Percentiles rank a stretch among this genome's conserved stretches.
Evolutionary conservation across 2,888 invertebrate genomes (phyloP).

Genomic region (Watsonalla binaria): DNA sequence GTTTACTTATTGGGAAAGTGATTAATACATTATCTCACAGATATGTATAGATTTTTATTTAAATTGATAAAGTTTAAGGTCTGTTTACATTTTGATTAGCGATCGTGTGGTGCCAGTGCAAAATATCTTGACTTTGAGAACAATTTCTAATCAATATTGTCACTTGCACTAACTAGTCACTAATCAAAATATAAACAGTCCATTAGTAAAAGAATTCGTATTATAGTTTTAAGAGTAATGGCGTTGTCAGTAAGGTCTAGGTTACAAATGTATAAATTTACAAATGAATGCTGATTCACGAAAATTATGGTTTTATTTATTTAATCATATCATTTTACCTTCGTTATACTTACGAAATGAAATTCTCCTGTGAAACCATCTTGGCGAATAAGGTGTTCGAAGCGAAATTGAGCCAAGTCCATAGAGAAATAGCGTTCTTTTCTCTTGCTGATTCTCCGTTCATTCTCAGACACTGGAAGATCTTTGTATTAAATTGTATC

Average conservation of each 20-base stretch:
- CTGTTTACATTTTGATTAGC: background rate
- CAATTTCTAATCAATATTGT: too few relatives aligned
- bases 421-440: too few relatives aligned
- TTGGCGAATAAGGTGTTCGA: too few relatives aligned
- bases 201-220: conserved; percentile 66
- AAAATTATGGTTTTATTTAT: conserved; percentile 41
- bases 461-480: too few relatives aligned
- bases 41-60: conserved; percentile 50
- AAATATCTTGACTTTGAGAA: too few relatives aligned
- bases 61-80: conserved; percentile 41
- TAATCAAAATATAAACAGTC: background rate
- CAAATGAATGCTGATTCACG: conserved; percentile 72
- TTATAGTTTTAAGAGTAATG: conserved; percentile 69
- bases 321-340: background rate
- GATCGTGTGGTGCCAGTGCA: background rate
- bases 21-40: conserved; percentile 54
- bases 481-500: too few relatives aligned
- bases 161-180: background rate
- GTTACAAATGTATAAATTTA: conserved; percentile 60
- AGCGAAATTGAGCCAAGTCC: too few relatives aligned
- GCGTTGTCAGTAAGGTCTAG: conserved; percentile 60
- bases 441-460: too few relatives aligned
- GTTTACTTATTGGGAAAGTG: conserved; percentile 48
- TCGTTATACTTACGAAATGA: too few relatives aligned
- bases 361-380: too few relatives aligned